Evolutionary conservation across 2,888 invertebrate genomes (phyloP).

Genomic region (Eupithecia tripunctaria): DNA sequence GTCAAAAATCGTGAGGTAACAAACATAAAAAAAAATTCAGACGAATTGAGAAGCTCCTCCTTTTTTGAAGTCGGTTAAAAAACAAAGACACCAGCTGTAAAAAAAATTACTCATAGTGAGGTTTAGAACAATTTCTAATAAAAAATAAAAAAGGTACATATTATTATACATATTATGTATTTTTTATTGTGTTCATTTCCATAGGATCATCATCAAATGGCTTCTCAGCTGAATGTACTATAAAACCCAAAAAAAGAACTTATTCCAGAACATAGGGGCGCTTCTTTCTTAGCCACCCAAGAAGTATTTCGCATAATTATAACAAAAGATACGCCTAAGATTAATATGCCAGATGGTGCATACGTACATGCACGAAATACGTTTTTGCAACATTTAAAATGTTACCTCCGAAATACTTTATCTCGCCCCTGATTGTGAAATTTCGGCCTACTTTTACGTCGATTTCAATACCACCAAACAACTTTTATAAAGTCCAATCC

Average conservation of each 20-base stretch:
- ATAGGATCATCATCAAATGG: no score
- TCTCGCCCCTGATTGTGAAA: constrained; percentile 2
- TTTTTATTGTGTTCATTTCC: background rate
- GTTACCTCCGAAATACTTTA: background rate
- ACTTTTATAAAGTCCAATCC: background rate
- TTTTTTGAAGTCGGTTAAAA: no score
- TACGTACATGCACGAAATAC: background rate
- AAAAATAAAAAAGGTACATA: no score
- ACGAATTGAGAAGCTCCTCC: no score
- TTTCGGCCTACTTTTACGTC: background rate
- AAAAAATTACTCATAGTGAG: no score
- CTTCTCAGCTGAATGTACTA: background rate
- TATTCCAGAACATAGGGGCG: background rate
- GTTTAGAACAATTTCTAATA: no score
- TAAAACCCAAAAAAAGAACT: background rate
- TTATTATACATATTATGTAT: no score
- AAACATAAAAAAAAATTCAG: no score
- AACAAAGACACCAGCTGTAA: no score
- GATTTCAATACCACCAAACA: background rate
- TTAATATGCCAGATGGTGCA: constrained; percentile 8
- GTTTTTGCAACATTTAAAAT: constrained; percentile 8
- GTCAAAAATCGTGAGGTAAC: no score
- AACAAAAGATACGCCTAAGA: background rate
- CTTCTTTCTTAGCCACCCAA: background rate
- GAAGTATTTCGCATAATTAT: background rate